A percentile compares a stretch with the other conserved stretches of the same genome.
Evolutionary conservation across 1,140 invertebrate species (phyloP).

Genomic region (Lepidurus packardi): DNA sequence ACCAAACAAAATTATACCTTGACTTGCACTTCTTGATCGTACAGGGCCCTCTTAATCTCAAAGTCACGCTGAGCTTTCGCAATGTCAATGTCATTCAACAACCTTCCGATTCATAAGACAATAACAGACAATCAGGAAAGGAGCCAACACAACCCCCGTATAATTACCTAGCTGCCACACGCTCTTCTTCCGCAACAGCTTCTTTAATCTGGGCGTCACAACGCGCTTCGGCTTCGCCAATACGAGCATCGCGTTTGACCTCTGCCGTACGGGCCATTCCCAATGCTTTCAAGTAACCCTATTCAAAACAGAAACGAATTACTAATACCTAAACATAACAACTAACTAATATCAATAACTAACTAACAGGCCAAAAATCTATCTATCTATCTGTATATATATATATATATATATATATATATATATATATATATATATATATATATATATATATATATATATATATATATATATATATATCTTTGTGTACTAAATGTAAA

Average conservation of each 20-base stretch:
- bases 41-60: constrained; percentile 93
- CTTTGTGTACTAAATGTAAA: too few relatives aligned
- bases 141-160: neutral
- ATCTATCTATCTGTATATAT: too few relatives aligned
- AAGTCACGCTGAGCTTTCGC: constrained; percentile 94
- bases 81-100: constrained; percentile 91
- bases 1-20: constrained; percentile 55
- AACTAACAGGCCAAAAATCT: too few relatives aligned
- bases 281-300: constrained; percentile 91
- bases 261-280: constrained; percentile 95
- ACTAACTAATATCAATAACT: too few relatives aligned
- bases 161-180: constrained; percentile 67
- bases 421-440: too few relatives aligned
- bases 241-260: constrained; percentile 91
- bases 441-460: too few relatives aligned
- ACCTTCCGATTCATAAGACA: constrained; percentile 47
- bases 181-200: constrained; percentile 90
- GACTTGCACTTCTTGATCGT: constrained; percentile 93
- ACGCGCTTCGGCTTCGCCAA: constrained; percentile 90
- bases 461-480: too few relatives aligned
- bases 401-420: too few relatives aligned
- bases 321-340: too few relatives aligned
- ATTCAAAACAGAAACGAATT: constrained; percentile 37
- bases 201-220: constrained; percentile 84
- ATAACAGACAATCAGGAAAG: neutral